A percentile compares a stretch with the other conserved stretches of the same genome.
Conservation (phyloP, 2,797 vertebrate species). For the Euthynnus affinis region DNA sequence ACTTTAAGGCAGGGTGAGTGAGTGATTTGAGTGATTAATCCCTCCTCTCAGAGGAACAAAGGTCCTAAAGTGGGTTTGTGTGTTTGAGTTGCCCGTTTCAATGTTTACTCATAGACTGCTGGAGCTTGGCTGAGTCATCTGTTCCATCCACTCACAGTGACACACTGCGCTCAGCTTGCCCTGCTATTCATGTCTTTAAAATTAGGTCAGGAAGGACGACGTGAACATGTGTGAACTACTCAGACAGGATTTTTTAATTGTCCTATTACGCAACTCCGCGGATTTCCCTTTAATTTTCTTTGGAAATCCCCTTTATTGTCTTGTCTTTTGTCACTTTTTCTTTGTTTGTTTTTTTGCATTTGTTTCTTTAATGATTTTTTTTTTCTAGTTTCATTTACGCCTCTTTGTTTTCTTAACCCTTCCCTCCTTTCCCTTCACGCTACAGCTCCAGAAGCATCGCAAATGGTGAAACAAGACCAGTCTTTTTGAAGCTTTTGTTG, state of each 20-base stretch:
- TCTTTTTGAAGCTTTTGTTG: not conserved
- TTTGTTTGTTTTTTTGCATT: not conserved
- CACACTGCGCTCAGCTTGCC: not conserved
- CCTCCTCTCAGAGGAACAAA: not conserved
- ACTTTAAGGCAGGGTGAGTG: not conserved
- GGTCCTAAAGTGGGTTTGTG: constrained; percentile 11
- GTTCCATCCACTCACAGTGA: constrained; percentile 39
- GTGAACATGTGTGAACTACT: not conserved
- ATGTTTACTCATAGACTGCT: constrained; percentile 50
- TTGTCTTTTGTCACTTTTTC: no score
- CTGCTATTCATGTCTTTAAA: constrained; percentile 1
- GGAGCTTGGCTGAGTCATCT: constrained; percentile 64
- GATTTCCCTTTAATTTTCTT: not conserved
- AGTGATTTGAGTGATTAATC: constrained; percentile 3
- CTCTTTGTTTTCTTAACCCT: not conserved
- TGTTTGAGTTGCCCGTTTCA: constrained; percentile 18
- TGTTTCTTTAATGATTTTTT: not conserved
- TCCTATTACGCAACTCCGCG: not conserved
- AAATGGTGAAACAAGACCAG: not conserved
- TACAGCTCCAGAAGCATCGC: not conserved
- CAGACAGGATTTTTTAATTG: not conserved
- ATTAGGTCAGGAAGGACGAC: constrained; percentile 15
- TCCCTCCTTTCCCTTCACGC: not conserved
- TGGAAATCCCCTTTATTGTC: not conserved
- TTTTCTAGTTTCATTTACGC: not conserved